phyloP scores from a whole-genome alignment of 2,113 vertebrate genomes.

The Dicerorhinus sumatrensis region DNA sequence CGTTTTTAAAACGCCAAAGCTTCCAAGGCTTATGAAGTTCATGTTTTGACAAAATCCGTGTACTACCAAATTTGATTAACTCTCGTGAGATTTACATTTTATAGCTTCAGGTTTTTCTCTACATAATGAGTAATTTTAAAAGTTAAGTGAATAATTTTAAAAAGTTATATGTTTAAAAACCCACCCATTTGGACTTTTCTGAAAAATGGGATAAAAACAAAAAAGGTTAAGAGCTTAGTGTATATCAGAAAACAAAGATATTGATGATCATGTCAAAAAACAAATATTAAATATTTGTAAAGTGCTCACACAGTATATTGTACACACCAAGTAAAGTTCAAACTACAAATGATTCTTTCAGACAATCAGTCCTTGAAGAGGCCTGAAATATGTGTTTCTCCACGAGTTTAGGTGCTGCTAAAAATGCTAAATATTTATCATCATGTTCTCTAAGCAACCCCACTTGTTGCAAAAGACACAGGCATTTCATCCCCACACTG shows the following conservation, averaged over 20 bases:
- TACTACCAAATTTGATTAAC: constrained; percentile 57
- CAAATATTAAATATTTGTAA: not conserved
- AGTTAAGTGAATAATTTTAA: constrained; percentile 23
- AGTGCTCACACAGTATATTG: not conserved
- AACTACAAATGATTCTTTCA: not conserved
- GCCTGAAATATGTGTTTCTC: not conserved
- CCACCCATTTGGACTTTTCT: not conserved
- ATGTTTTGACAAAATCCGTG: constrained; percentile 46
- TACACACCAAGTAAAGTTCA: not conserved
- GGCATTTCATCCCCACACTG: not conserved
- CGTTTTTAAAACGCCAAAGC: not conserved
- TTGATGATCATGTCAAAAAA: not conserved
- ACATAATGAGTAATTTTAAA: constrained; percentile 41
- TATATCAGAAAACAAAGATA: not conserved
- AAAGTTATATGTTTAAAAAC: not conserved
- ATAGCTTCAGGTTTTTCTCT: constrained; percentile 58
- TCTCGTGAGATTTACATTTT: constrained; percentile 67
- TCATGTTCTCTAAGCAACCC: not conserved
- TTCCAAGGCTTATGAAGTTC: constrained; percentile 39
- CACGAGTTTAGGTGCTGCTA: not conserved
- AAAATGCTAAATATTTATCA: not conserved
- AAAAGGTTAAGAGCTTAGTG: not conserved
- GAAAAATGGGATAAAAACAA: constrained; percentile 2
- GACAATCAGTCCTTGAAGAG: not conserved
- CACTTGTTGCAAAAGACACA: not conserved